A percentile compares a stretch with the other conserved stretches of the same genome.
Evolutionary conservation across 1,140 invertebrate genomes (phyloP).

Genomic region (Drosophila elegans): DNA sequence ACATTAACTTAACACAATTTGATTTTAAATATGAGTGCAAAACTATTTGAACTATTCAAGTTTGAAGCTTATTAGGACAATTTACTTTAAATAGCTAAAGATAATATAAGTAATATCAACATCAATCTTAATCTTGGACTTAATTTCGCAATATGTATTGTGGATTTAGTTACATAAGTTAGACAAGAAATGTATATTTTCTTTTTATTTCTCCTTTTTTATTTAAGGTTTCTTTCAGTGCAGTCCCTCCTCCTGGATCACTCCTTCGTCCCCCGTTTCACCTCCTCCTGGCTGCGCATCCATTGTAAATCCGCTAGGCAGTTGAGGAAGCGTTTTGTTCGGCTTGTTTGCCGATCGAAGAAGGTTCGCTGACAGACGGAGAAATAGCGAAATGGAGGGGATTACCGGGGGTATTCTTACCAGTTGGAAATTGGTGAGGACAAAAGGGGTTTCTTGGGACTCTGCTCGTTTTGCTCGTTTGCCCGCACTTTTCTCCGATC

Average conservation of each 20-base stretch:
- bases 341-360: conserved; percentile 77
- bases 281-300: conserved; percentile 41
- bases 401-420: neutral
- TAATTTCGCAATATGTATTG: no score
- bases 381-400: neutral
- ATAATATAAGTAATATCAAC: no score
- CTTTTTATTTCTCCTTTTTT: no score
- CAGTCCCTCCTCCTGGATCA: neutral
- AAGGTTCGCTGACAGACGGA: conserved; percentile 53
- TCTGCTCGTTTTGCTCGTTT: conserved; percentile 43
- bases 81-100: no score
- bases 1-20: no score
- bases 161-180: no score
- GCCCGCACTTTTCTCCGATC: conserved; percentile 24
- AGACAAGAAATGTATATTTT: no score
- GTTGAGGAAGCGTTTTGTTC: conserved; percentile 81
- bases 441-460: conserved; percentile 12
- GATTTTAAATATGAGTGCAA: no score
- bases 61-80: no score
- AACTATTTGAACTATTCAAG: no score
- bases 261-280: neutral
- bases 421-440: neutral
- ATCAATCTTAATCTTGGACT: no score
- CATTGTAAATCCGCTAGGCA: conserved; percentile 76
- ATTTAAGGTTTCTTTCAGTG: conserved; percentile 5